Conservation (phyloP, 2,113 vertebrate genomes). For the Takifugu flavidus region DNA sequence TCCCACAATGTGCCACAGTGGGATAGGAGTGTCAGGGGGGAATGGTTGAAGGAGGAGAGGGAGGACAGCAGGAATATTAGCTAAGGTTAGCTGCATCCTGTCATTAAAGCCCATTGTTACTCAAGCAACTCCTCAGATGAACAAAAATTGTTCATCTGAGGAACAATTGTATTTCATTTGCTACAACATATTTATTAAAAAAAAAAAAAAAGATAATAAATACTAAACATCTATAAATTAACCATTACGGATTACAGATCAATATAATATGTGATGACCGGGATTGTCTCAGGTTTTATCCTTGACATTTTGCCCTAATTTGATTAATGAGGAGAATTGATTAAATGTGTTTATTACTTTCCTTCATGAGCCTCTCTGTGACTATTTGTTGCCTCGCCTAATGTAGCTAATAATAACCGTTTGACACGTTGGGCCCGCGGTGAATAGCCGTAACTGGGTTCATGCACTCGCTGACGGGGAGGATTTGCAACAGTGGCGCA, state of each 20-base stretch:
- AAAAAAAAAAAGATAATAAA: not conserved
- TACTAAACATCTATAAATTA: not conserved
- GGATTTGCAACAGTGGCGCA: slow-evolving; percentile 57
- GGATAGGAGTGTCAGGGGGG: slow-evolving; percentile 67
- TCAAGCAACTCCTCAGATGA: slow-evolving; percentile 1
- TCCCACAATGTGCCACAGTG: slow-evolving; percentile 76
- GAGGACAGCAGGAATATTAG: slow-evolving; percentile 26
- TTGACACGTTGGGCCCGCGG: slow-evolving; percentile 67
- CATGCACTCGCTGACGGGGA: slow-evolving; percentile 60
- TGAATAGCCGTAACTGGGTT: slow-evolving; percentile 68
- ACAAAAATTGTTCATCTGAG: slow-evolving; percentile 19
- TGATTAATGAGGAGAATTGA: slow-evolving; percentile 65
- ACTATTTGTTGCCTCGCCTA: slow-evolving; percentile 68
- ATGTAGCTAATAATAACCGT: slow-evolving; percentile 70
- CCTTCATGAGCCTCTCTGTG: slow-evolving; percentile 55
- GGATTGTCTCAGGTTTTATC: slow-evolving; percentile 12
- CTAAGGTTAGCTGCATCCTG: slow-evolving; percentile 66
- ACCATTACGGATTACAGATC: not conserved
- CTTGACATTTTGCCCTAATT: slow-evolving; percentile 50
- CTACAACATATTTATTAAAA: not conserved
- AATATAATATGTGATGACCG: slow-evolving; percentile 15
- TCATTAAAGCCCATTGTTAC: slow-evolving; percentile 60
- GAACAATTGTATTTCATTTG: not conserved
- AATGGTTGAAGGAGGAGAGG: not conserved
- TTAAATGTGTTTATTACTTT: slow-evolving; percentile 62